Conservation (phyloP, 1,140 invertebrate genomes). For the Ooceraea biroi region DNA sequence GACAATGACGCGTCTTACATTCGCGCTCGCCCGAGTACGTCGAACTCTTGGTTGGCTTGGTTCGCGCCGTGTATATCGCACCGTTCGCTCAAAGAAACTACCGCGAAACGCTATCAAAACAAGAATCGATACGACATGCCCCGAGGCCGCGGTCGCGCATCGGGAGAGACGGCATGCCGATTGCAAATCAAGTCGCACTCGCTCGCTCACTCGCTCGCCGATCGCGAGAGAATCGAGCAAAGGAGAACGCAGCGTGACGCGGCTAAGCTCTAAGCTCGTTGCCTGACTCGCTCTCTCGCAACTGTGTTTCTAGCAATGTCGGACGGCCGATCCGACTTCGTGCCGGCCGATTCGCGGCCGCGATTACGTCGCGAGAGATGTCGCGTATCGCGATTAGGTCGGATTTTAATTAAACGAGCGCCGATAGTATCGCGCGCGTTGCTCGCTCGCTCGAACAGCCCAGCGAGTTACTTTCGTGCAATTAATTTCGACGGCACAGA, state of each 20-base stretch:
- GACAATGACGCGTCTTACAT: constrained; percentile 29
- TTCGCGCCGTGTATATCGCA: not conserved
- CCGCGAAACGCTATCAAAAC: constrained; percentile 65
- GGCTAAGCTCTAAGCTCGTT: not conserved
- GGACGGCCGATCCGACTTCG: not conserved
- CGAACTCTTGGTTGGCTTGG: constrained; percentile 49
- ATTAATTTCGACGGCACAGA: constrained; percentile 51
- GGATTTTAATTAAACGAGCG: constrained; percentile 53
- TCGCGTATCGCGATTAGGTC: constrained; percentile 54
- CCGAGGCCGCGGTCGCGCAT: constrained; percentile 49
- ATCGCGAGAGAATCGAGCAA: constrained; percentile 43
- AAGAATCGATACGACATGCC: constrained; percentile 69
- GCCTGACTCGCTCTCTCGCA: not conserved
- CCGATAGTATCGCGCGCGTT: constrained; percentile 32
- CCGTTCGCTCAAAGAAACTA: constrained; percentile 67
- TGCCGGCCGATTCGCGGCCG: constrained; percentile 21
- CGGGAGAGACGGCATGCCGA: constrained; percentile 2
- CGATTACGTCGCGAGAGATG: constrained; percentile 51
- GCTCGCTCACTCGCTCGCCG: constrained; percentile 32
- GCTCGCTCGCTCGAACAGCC: too few species aligned
- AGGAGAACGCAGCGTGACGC: constrained; percentile 28
- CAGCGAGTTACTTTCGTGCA: constrained; percentile 39
- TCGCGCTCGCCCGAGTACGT: constrained; percentile 56
- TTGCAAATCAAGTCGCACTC: constrained; percentile 57
- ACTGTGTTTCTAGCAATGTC: constrained; percentile 23